A percentile compares a stretch with the other conserved stretches of the same genome.
Conservation (phyloP, 2,888 invertebrate species). For the Colletes collaris region DNA sequence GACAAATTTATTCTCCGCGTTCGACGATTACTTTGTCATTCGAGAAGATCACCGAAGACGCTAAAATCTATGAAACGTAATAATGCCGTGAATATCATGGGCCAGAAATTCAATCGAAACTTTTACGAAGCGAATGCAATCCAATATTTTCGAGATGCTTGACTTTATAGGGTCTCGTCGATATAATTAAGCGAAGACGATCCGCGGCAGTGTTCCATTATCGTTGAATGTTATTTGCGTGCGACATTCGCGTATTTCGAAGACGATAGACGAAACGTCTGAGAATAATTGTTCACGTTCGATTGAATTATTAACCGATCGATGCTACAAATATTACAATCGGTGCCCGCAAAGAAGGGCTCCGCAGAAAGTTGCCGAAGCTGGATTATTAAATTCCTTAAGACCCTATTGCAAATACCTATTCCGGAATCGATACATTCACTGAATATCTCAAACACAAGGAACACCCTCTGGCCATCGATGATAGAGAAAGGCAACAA, state of each 20-base stretch:
- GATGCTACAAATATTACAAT: slow-evolving; percentile 65
- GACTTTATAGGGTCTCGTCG: neutral
- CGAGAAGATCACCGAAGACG: neutral
- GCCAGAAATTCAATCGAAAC: too few species aligned
- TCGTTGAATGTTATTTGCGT: slow-evolving; percentile 19
- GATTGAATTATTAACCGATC: slow-evolving; percentile 78
- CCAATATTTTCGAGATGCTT: slow-evolving; percentile 12
- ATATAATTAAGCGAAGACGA: slow-evolving; percentile 10
- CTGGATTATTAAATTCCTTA: slow-evolving; percentile 82
- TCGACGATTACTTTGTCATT: neutral
- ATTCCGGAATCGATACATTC: slow-evolving; percentile 82
- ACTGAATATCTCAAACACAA: slow-evolving; percentile 80
- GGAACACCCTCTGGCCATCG: slow-evolving; percentile 61
- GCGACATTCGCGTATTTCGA: slow-evolving; percentile 25
- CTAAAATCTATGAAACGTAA: neutral
- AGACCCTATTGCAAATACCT: slow-evolving; percentile 81
- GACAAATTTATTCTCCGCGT: slow-evolving; percentile 6
- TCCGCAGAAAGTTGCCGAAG: slow-evolving; percentile 79
- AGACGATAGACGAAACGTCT: slow-evolving; percentile 38
- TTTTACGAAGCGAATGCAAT: too few species aligned
- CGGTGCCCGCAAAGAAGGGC: slow-evolving; percentile 71
- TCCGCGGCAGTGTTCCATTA: slow-evolving; percentile 4
- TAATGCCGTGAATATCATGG: neutral
- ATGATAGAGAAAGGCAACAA: slow-evolving; percentile 40
- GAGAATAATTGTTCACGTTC: slow-evolving; percentile 71